Evolutionary conservation across 2,888 invertebrate genomes (phyloP).

Genomic region (Sabatieria punctata): DNA sequence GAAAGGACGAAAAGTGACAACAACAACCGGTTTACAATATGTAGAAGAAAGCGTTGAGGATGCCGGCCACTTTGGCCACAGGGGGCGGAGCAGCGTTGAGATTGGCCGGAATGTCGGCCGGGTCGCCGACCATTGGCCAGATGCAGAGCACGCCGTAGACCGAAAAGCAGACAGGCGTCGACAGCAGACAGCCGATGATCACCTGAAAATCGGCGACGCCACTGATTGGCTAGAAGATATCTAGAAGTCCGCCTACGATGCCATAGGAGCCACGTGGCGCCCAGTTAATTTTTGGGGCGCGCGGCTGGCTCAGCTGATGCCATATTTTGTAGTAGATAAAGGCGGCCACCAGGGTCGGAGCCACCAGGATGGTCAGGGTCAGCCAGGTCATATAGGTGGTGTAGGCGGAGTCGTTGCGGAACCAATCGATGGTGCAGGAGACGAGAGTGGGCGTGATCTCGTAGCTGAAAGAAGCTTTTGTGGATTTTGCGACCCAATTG

Average conservation of each 20-base stretch:
- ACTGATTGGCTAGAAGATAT: no score
- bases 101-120: conserved; percentile 19
- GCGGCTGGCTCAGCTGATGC: conserved; percentile 14
- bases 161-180: conserved; percentile 19
- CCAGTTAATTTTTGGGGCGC: conserved; percentile 14
- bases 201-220: no score
- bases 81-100: conserved; percentile 28
- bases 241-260: neutral
- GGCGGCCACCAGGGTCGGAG: conserved; percentile 14
- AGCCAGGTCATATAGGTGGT: conserved; percentile 21
- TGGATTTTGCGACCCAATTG: no score
- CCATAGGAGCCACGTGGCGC: neutral
- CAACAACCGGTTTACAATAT: neutral
- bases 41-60: conserved; percentile 27
- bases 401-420: conserved; percentile 19
- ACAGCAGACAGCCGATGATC: neutral
- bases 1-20: no score
- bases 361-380: conserved; percentile 17
- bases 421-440: conserved; percentile 29
- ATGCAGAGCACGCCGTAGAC: conserved; percentile 27
- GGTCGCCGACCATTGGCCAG: conserved; percentile 24
- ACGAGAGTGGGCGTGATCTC: conserved; percentile 20
- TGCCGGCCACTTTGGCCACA: conserved; percentile 25
- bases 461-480: no score
- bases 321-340: conserved; percentile 11